Conservation (phyloP, 2,888 invertebrate species). For the Odontomyia ornata region DNA sequence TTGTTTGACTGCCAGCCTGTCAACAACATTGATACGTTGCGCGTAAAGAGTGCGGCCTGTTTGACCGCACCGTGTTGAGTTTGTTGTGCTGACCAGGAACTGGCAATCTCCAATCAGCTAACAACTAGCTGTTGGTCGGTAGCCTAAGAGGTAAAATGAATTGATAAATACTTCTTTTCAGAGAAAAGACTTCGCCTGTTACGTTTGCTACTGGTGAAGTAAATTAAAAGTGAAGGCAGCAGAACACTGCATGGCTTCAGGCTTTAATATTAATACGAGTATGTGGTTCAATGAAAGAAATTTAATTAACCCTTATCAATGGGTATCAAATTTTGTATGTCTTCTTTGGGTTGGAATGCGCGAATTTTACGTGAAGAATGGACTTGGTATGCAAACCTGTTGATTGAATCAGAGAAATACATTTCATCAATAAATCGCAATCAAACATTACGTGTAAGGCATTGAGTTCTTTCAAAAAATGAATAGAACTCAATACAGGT, state of each 20-base stretch:
- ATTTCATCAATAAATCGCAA: too few relatives aligned
- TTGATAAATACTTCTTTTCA: conserved; percentile 4
- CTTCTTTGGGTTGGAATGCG: too few relatives aligned
- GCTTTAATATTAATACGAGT: neutral
- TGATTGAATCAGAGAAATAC: too few relatives aligned
- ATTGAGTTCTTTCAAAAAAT: too few relatives aligned
- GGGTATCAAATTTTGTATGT: too few relatives aligned
- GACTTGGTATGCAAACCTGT: too few relatives aligned
- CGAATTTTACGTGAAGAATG: too few relatives aligned
- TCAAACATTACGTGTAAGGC: too few relatives aligned
- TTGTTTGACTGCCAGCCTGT: conserved; percentile 30
- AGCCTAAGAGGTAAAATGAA: neutral
- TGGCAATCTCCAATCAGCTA: neutral
- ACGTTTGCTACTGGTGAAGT: neutral
- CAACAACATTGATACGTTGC: conserved; percentile 21
- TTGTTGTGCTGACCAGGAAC: neutral
- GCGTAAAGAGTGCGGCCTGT: neutral
- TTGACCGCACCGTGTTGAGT: neutral
- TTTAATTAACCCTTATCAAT: neutral
- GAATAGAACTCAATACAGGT: too few relatives aligned
- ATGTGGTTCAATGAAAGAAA: neutral
- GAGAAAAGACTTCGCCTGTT: neutral
- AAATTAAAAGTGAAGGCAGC: conserved; percentile 8
- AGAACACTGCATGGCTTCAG: conserved; percentile 1
- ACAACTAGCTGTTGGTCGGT: neutral